A percentile compares a stretch with the other conserved stretches of the same genome.
Conservation (phyloP, 1,140 invertebrate species). For the Nomia melanderi region DNA sequence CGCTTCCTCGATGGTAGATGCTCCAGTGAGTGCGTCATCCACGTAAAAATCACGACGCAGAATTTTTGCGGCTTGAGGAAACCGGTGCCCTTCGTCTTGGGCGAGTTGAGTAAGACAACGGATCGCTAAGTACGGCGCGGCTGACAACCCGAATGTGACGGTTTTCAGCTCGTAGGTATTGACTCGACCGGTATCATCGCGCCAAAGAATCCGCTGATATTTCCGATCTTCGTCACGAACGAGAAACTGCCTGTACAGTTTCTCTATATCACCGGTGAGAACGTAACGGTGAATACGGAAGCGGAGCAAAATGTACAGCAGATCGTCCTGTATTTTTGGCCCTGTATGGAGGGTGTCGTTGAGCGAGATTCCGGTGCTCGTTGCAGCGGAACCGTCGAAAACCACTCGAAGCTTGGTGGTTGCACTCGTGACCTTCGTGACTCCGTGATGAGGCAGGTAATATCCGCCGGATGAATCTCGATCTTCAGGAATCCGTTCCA, state of each 20-base stretch:
- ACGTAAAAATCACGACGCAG: constrained; percentile 9
- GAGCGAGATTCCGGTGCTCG: not conserved
- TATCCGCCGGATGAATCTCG: not conserved
- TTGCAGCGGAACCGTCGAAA: not conserved
- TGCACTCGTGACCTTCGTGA: not conserved
- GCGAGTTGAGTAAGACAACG: not conserved
- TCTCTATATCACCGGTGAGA: not conserved
- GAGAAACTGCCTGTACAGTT: constrained; percentile 21
- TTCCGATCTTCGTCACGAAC: not conserved
- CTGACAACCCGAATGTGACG: not conserved
- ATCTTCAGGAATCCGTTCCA: not conserved
- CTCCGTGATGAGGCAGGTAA: not conserved
- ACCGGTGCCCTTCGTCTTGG: not conserved
- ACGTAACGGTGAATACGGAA: not conserved
- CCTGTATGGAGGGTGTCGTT: not conserved
- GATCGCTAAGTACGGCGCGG: not conserved
- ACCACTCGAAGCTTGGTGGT: not conserved
- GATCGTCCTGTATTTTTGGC: constrained; percentile 2
- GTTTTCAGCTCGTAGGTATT: not conserved
- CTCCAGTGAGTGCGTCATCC: not conserved
- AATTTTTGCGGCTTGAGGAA: not conserved
- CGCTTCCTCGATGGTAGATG: not conserved
- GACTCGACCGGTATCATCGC: not conserved
- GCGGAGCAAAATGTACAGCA: not conserved
- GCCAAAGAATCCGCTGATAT: not conserved